Percentiles rank a stretch among this genome's conserved stretches.
phyloP scores from a whole-genome alignment of 2,113 vertebrate species.

The Leucopternis melanops region DNA sequence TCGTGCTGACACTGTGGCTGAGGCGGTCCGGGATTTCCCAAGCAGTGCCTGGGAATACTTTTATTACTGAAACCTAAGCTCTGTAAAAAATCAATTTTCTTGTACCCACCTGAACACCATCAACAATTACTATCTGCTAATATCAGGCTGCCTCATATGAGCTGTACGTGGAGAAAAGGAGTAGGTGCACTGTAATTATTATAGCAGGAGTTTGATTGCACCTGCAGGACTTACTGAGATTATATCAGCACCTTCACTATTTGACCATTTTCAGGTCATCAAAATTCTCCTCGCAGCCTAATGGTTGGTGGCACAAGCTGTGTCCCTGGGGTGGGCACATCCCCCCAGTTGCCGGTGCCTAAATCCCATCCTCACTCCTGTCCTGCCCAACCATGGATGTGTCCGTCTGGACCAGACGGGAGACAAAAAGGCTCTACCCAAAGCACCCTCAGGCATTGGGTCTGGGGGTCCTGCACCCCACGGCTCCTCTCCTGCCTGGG shows the following conservation, averaged over 20 bases:
- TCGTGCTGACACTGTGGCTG: too few relatives aligned
- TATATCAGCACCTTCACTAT: background rate
- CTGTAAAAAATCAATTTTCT: background rate
- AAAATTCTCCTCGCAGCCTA: background rate
- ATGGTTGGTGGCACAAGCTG: background rate
- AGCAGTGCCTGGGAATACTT: background rate
- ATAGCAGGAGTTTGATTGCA: background rate
- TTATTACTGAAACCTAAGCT: background rate
- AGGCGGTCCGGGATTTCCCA: background rate
- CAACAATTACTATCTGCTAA: background rate
- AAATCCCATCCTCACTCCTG: fast-evolving
- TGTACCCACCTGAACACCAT: background rate
- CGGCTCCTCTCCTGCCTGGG: background rate
- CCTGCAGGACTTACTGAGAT: background rate
- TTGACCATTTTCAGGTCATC: background rate
- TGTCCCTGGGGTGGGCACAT: background rate
- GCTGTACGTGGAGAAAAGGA: background rate
- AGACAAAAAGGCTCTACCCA: background rate
- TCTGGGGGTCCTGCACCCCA: background rate
- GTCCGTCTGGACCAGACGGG: background rate
- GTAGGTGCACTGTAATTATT: background rate
- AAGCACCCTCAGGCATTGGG: background rate
- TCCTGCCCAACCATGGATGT: background rate
- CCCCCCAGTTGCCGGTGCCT: background rate
- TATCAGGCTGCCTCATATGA: background rate